phyloP scores from a whole-genome alignment of 2,797 vertebrate genomes.

The Eupleurogrammus muticus region DNA sequence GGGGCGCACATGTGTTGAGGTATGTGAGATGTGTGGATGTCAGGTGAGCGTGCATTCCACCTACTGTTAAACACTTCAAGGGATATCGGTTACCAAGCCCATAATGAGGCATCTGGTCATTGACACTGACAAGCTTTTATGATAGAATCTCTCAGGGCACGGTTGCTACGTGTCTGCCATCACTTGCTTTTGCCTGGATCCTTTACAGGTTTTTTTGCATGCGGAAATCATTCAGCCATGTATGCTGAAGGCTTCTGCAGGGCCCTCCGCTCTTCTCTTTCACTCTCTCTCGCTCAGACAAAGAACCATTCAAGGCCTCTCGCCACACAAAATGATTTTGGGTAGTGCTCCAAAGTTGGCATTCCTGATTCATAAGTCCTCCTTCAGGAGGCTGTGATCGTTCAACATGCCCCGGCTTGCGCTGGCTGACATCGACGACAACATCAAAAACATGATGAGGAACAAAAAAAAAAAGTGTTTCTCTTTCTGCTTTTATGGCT shows the following conservation, averaged over 20 bases:
- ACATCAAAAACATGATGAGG: slow-evolving; percentile 66
- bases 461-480: neutral
- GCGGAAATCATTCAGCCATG: slow-evolving; percentile 62
- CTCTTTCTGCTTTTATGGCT: slow-evolving; percentile 26
- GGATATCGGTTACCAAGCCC: slow-evolving; percentile 66
- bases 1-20: slow-evolving; percentile 33
- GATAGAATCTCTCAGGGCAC: slow-evolving; percentile 49
- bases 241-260: slow-evolving; percentile 61
- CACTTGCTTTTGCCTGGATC: slow-evolving; percentile 47
- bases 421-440: slow-evolving; percentile 74
- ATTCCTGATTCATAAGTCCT: slow-evolving; percentile 80
- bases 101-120: slow-evolving; percentile 61
- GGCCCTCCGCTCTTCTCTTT: slow-evolving; percentile 49
- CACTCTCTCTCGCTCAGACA: slow-evolving; percentile 62
- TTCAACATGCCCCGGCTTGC: slow-evolving; percentile 79
- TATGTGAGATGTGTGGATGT: slow-evolving; percentile 47
- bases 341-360: slow-evolving; percentile 73
- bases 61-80: slow-evolving; percentile 41
- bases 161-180: slow-evolving; percentile 49
- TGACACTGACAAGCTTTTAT: slow-evolving; percentile 60
- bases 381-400: slow-evolving; percentile 64
- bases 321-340: slow-evolving; percentile 77
- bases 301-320: slow-evolving; percentile 77
- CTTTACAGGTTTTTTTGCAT: slow-evolving; percentile 68
- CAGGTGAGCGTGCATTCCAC: slow-evolving; percentile 62